Percentiles rank a stretch among this genome's conserved stretches.
Conservation (phyloP, 2,888 invertebrate genomes). For the Lymantria monacha region DNA sequence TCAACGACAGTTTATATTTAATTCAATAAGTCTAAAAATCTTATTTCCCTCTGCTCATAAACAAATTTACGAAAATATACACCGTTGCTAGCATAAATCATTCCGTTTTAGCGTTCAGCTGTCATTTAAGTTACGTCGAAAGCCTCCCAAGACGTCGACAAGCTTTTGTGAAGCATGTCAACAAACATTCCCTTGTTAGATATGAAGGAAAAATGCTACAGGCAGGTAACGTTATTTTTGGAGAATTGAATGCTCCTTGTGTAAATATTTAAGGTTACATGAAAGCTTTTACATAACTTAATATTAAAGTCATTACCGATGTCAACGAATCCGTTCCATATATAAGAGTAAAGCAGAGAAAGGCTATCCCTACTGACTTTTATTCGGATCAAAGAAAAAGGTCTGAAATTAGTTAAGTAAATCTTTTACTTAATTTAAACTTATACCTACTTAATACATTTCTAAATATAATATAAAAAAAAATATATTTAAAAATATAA, state of each 20-base stretch:
- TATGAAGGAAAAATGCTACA: conserved; percentile 7
- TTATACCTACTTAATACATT: no score
- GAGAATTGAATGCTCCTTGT: not conserved
- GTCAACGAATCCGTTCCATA: no score
- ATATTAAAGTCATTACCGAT: not conserved
- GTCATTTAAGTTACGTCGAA: conserved; percentile 25
- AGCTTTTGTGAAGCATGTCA: conserved; percentile 23
- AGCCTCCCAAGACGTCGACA: conserved; percentile 8
- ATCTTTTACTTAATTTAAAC: no score
- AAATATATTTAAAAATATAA: no score
- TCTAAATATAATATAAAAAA: no score
- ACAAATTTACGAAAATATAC: not conserved
- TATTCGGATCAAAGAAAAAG: no score
- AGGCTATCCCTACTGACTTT: no score
- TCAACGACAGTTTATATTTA: no score
- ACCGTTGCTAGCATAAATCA: conserved; percentile 2
- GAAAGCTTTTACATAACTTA: not conserved
- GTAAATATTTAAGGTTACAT: not conserved
- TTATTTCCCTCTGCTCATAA: not conserved
- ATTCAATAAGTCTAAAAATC: no score
- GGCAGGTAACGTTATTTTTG: conserved; percentile 7
- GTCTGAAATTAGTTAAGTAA: no score
- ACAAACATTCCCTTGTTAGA: conserved; percentile 23
- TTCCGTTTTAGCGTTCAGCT: conserved; percentile 13
- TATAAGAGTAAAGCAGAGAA: no score